Evolutionary conservation across 1,140 invertebrate species (phyloP).

Genomic region (Steinernema feltiae): DNA sequence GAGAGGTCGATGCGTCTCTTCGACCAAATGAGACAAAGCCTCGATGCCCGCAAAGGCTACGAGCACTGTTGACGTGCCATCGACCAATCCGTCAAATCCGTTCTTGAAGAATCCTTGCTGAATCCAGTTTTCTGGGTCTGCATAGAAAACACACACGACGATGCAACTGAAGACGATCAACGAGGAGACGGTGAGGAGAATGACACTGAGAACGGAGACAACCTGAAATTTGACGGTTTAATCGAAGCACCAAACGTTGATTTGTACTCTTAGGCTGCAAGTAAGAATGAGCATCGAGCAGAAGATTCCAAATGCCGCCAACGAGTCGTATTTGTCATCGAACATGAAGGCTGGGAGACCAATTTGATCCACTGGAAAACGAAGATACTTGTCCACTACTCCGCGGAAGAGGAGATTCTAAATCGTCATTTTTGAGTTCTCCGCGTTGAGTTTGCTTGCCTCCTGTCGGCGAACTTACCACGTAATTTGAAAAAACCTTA

Average conservation of each 20-base stretch:
- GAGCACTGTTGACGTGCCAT: conserved; percentile 18
- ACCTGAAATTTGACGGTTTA: conserved; percentile 26
- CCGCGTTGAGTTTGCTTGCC: too few relatives aligned
- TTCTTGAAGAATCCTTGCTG: conserved; percentile 37
- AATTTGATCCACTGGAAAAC: conserved; percentile 14
- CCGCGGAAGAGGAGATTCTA: conserved; percentile 32
- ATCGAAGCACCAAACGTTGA: conserved; percentile 4
- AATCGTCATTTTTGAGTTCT: background rate
- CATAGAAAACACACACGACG: conserved; percentile 38
- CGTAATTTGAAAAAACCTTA: conserved; percentile 25
- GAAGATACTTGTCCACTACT: conserved; percentile 19
- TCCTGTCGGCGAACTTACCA: conserved; percentile 22
- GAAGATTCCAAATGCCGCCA: conserved; percentile 25
- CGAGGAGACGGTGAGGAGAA: conserved; percentile 27
- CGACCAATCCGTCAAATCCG: conserved; percentile 27
- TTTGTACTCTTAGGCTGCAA: conserved; percentile 26
- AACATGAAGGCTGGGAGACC: conserved; percentile 12
- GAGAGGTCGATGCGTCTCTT: conserved; percentile 23
- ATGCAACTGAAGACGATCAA: conserved; percentile 32
- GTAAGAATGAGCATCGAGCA: conserved; percentile 28
- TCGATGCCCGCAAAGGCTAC: conserved; percentile 24
- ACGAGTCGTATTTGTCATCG: conserved; percentile 23
- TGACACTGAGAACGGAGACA: conserved; percentile 24
- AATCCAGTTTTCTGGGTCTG: conserved; percentile 40
- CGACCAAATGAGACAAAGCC: conserved; percentile 19